A percentile compares a stretch with the other conserved stretches of the same genome.
Evolutionary conservation across 2,888 invertebrate genomes (phyloP).

Genomic region (Mactromeris polynyma): DNA sequence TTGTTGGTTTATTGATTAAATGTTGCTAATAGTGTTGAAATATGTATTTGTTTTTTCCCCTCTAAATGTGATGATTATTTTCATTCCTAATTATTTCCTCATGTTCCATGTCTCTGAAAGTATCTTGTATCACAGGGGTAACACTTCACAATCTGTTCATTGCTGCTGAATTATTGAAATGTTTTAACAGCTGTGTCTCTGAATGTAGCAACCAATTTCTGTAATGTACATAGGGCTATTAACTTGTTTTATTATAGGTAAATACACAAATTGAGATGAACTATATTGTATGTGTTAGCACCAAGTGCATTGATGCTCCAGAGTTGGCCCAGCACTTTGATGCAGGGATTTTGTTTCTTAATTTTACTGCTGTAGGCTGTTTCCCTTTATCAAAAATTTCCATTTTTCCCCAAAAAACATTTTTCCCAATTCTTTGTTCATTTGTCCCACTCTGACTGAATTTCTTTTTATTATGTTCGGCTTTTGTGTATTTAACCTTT

Average conservation of each 20-base stretch:
- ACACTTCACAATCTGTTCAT: not conserved
- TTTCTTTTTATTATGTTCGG: too few relatives aligned
- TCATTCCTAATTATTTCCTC: not conserved
- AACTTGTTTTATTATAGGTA: not conserved
- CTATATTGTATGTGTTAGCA: not conserved
- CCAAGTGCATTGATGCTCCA: too few relatives aligned
- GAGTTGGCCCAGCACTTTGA: too few relatives aligned
- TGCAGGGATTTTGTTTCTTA: too few relatives aligned
- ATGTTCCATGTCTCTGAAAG: not conserved
- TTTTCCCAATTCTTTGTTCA: too few relatives aligned
- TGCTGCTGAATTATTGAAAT: not conserved
- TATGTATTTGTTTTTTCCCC: not conserved
- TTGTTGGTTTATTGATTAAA: too few relatives aligned
- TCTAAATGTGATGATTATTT: slow-evolving; percentile 6
- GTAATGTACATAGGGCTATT: not conserved
- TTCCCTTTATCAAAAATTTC: too few relatives aligned
- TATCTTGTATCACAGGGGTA: not conserved
- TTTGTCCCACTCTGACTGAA: too few relatives aligned
- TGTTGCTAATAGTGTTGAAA: not conserved
- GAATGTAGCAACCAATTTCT: not conserved
- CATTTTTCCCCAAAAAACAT: too few relatives aligned
- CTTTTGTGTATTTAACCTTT: too few relatives aligned
- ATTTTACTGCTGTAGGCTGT: too few relatives aligned
- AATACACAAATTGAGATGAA: not conserved
- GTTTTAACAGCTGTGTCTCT: not conserved